phyloP scores from a whole-genome alignment of 2,797 vertebrate genomes.

The Sphenodon punctatus region DNA sequence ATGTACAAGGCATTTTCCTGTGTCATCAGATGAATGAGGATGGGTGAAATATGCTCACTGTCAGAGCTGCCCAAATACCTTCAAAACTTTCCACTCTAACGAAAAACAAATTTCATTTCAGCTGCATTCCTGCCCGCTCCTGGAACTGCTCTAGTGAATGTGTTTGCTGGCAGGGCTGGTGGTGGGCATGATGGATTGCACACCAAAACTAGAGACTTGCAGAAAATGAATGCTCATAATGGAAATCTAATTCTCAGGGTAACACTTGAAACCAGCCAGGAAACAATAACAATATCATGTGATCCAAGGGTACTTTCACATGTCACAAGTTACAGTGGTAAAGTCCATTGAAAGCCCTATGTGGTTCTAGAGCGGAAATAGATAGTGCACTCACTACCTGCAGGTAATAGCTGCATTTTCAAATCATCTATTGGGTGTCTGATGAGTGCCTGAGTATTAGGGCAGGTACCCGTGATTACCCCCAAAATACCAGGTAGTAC shows the following conservation, averaged over 20 bases:
- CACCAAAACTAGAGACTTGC: neutral
- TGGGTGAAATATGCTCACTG: conserved; percentile 16
- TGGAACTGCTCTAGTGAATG: neutral
- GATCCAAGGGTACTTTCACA: too few species aligned
- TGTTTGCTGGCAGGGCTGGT: neutral
- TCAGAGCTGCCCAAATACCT: conserved; percentile 33
- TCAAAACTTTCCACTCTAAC: conserved; percentile 41
- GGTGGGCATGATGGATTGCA: neutral
- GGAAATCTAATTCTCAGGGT: neutral
- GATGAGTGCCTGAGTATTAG: too few species aligned
- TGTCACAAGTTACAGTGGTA: too few species aligned
- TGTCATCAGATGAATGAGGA: conserved; percentile 39
- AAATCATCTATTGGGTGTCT: too few species aligned
- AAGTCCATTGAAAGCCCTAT: too few species aligned
- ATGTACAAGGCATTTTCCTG: conserved; percentile 21
- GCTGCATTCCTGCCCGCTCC: neutral
- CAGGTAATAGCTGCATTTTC: too few species aligned
- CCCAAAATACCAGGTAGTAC: too few species aligned
- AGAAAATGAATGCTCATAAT: conserved; percentile 19
- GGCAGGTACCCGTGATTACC: too few species aligned
- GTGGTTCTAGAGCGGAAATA: too few species aligned
- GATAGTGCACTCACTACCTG: too few species aligned
- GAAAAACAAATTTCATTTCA: conserved; percentile 46
- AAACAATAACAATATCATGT: neutral
- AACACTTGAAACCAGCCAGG: neutral